Evolutionary conservation across 2,888 invertebrate species (phyloP).

Genomic region (Drosophila demipolita): DNA sequence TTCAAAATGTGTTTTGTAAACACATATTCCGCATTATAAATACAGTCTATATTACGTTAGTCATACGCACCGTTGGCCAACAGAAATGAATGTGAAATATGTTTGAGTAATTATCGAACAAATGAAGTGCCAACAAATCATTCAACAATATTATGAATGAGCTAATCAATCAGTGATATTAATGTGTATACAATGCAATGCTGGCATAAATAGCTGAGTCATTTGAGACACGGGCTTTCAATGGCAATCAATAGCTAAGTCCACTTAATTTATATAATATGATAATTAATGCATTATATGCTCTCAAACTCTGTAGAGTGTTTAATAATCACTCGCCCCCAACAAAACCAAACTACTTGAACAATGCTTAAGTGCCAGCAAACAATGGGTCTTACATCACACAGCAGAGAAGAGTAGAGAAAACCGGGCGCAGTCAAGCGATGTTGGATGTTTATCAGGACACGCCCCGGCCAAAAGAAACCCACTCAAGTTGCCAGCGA

Average conservation of each 20-base stretch:
- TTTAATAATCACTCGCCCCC: conserved; percentile 10
- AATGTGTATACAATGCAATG: not conserved
- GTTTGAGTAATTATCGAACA: conserved; percentile 20
- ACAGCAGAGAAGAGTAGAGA: conserved; percentile 1
- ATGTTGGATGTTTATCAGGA: conserved; percentile 53
- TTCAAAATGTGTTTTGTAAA: not conserved
- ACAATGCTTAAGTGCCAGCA: conserved; percentile 52
- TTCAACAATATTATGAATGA: conserved; percentile 22
- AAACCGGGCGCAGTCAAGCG: conserved; percentile 8
- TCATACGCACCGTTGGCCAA: conserved; percentile 37
- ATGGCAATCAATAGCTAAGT: conserved; percentile 10
- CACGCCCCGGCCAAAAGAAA: conserved; percentile 44
- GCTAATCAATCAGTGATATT: conserved; percentile 21
- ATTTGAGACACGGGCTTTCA: not conserved
- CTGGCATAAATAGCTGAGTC: not conserved
- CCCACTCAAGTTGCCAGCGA: conserved; percentile 56
- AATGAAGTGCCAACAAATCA: conserved; percentile 15
- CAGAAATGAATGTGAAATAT: conserved; percentile 13
- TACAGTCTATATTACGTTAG: conserved; percentile 13
- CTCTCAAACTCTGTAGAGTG: conserved; percentile 1
- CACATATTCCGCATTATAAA: not conserved
- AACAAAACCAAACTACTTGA: conserved; percentile 13
- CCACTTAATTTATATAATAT: conserved; percentile 26
- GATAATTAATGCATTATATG: conserved; percentile 41
- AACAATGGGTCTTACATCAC: conserved; percentile 57